Percentiles rank a stretch among this genome's conserved stretches.
phyloP scores from a whole-genome alignment of 2,113 vertebrate genomes.

The Daubentonia madagascariensis region DNA sequence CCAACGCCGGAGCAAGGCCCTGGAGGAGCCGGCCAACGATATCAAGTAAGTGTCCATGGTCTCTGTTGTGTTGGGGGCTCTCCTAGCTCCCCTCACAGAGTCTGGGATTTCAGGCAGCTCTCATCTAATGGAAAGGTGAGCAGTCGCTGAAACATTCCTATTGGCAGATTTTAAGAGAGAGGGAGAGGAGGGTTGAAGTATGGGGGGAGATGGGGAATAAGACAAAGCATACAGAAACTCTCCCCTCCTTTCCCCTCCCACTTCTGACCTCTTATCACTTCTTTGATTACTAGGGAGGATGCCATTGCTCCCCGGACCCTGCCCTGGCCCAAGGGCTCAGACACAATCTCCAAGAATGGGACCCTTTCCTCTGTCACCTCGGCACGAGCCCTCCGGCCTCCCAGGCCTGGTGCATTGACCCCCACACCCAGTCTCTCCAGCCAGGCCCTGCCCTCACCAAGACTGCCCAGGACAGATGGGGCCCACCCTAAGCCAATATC shows the following conservation, averaged over 20 bases:
- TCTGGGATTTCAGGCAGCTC: background rate
- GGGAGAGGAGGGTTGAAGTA: background rate
- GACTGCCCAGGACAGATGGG: conserved; percentile 78
- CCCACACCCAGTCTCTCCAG: conserved; percentile 75
- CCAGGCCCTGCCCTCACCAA: conserved; percentile 79
- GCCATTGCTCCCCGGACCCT: conserved; percentile 91
- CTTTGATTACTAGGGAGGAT: conserved; percentile 86
- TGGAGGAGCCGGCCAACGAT: conserved; percentile 91
- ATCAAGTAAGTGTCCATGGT: conserved; percentile 88
- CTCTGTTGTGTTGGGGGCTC: background rate
- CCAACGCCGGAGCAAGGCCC: conserved; percentile 69
- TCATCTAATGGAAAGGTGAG: background rate
- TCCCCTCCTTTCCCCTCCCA: background rate
- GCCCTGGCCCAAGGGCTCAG: conserved; percentile 91
- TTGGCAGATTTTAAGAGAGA: background rate
- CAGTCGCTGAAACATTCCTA: background rate
- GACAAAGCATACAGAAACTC: background rate
- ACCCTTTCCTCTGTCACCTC: conserved; percentile 92
- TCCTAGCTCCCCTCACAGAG: background rate
- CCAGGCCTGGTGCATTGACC: conserved; percentile 56
- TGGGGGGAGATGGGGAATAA: no score
- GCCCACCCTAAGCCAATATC: conserved; percentile 80
- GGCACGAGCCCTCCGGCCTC: conserved; percentile 77
- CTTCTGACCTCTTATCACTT: background rate
- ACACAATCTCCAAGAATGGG: conserved; percentile 92